Evolutionary conservation across 1,140 invertebrate species (phyloP), one percentile per base, ranked within the genome.

Genomic region (Calliopsis andreniformis): DNA sequence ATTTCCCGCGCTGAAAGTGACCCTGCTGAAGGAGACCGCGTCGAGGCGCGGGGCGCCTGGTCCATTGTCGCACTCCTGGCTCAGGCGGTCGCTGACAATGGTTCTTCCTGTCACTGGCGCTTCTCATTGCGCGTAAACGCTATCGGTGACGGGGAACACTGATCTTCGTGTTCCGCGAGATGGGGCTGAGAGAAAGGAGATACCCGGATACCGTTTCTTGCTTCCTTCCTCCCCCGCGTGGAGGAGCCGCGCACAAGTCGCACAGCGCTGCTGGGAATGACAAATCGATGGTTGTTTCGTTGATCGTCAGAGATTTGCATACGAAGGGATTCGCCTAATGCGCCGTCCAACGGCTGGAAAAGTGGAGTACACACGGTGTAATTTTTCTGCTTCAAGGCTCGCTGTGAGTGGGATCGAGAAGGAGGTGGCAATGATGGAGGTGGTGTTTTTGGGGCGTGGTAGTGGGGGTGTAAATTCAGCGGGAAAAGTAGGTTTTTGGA

Each of bases 51-150:
- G 32, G 58, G 59, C 43, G 45, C 55, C 30, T 30, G 30, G 2
- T 25, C 70, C 42, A 78, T 78, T 78, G 76, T 78, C 53, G 42
- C 53, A 18, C 53, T 18, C 12, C 10, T 23, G 49, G n/a, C n/a
- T 12, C 42, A 59, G 18, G 39, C 32, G 18, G 12, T 58, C 10
- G 35, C 43, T 28, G 51, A 78, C 76, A 78, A 78, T 73, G 53
- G 30, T 32, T 12, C 69, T n/a, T 43, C 28, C 53, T 59, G 69
- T 61, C 69, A 25, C 42, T 53, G 30, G 23, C 20, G 76, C 76
- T 73, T 78, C 73, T 78, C 76, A 78, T 73, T 53, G 61, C 70
- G 16, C 70, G 61, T 66, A 59, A 78, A 73, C 76, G 59, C 69
- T 78, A 78, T 78, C 76, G 70, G 70, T 62, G 69, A 78, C 58